A percentile compares a stretch with the other conserved stretches of the same genome.
Evolutionary conservation across 2,888 invertebrate species (phyloP).

Genomic region (Cetonia aurata): DNA sequence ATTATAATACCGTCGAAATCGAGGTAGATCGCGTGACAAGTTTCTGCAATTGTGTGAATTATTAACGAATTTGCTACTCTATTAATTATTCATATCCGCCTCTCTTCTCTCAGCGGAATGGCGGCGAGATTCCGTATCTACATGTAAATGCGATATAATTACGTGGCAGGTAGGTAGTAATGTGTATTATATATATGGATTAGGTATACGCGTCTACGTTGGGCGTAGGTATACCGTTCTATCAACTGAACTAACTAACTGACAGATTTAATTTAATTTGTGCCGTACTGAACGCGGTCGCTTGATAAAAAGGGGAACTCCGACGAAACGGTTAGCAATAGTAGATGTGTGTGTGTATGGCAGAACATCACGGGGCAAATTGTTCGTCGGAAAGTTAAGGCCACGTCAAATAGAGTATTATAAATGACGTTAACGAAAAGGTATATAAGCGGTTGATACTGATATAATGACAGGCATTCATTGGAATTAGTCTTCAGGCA

Average conservation of each 20-base stretch:
- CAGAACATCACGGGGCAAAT: too few species aligned
- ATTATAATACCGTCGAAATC: conserved; percentile 16
- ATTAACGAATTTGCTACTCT: conserved; percentile 29
- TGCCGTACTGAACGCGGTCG: background rate
- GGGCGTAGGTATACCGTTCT: background rate
- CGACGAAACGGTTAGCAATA: background rate
- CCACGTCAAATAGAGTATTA: conserved; percentile 1
- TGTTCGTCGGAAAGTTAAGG: conserved; percentile 8
- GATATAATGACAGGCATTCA: too few species aligned
- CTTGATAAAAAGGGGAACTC: conserved; percentile 4
- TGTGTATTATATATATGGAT: background rate
- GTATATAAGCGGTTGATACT: too few species aligned
- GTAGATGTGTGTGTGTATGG: background rate
- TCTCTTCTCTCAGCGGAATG: conserved; percentile 5
- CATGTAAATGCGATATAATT: conserved; percentile 22
- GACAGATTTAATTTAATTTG: conserved; percentile 11
- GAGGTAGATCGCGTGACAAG: conserved; percentile 23
- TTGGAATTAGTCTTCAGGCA: too few species aligned
- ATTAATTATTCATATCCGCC: conserved; percentile 26
- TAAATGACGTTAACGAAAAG: background rate
- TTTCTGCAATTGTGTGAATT: conserved; percentile 32
- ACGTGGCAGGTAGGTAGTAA: background rate
- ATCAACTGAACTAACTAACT: conserved; percentile 8
- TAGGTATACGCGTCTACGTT: too few species aligned
- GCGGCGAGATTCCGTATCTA: conserved; percentile 14